These are phyloP conservation scores for Hozukius guyotensis DNA, from an alignment of 2,797 vertebrate species.

Conservation along the genomic window DNA sequence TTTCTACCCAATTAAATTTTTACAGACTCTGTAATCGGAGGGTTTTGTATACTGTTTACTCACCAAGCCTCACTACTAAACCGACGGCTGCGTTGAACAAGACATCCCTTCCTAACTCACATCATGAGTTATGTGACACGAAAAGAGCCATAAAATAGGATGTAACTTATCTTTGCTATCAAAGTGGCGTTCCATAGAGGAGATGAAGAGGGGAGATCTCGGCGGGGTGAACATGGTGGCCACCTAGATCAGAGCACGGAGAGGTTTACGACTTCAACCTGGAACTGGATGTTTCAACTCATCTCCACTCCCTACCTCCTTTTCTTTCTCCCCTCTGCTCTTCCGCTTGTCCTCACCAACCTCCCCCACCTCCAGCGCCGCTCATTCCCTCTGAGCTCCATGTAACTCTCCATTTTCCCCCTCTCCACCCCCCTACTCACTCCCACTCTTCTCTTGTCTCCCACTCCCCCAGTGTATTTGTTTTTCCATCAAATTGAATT, in stretches of 20 bases:
- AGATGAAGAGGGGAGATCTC: constrained; percentile 51
- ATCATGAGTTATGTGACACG: constrained; percentile 60
- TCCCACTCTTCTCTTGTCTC: constrained; percentile 76
- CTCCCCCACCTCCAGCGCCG: not conserved
- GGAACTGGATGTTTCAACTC: constrained; percentile 76
- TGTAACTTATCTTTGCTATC: constrained; percentile 71
- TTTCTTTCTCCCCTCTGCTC: constrained; percentile 52
- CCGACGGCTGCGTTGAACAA: constrained; percentile 8
- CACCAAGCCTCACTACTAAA: constrained; percentile 8
- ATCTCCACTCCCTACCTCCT: constrained; percentile 72
- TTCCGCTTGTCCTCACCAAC: constrained; percentile 56
- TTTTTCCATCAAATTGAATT: constrained; percentile 90
- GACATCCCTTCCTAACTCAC: constrained; percentile 35
- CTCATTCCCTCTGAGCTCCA: constrained; percentile 31
- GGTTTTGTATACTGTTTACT: constrained; percentile 25
- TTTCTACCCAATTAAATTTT: constrained; percentile 15
- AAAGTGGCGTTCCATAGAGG: constrained; percentile 58
- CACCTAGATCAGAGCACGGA: constrained; percentile 79
- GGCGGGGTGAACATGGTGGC: constrained; percentile 74
- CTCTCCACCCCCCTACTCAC: constrained; percentile 28
- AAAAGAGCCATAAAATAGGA: constrained; percentile 66
- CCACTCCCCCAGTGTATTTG: constrained; percentile 81
- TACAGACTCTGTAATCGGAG: not conserved
- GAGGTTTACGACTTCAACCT: constrained; percentile 84
- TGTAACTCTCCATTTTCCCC: constrained; percentile 50